These are phyloP conservation scores for Tauraco erythrolophus DNA, from an alignment of 2,113 vertebrate species.

Conservation along the genomic window DNA sequence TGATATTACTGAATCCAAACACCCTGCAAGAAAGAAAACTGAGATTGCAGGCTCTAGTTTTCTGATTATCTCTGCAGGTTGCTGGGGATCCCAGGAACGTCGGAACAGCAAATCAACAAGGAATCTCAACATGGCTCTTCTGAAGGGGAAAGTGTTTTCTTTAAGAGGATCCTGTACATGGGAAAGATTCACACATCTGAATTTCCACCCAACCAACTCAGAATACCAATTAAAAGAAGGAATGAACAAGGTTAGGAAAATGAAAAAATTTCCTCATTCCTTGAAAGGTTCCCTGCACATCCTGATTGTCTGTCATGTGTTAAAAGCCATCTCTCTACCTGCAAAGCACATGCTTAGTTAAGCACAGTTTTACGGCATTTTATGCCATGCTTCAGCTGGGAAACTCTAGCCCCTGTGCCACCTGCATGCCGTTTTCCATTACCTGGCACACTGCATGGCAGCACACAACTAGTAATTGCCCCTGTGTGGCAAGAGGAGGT, in stretches of 20 bases:
- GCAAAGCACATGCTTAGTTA: fast-evolving
- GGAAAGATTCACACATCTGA: neutral
- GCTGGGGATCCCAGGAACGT: neutral
- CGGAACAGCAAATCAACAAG: neutral
- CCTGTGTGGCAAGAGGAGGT: neutral
- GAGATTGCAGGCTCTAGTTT: neutral
- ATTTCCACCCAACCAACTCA: neutral
- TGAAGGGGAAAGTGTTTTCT: neutral
- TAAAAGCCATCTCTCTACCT: neutral
- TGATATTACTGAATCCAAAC: neutral
- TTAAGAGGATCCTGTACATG: neutral
- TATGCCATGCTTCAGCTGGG: neutral
- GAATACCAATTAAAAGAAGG: neutral
- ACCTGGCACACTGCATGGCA: neutral
- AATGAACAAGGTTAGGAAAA: neutral
- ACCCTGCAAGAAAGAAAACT: neutral
- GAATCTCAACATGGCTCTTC: neutral
- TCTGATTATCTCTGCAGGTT: neutral
- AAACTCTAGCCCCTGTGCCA: neutral
- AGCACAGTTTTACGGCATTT: neutral
- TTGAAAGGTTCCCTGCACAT: neutral
- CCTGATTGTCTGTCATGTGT: neutral
- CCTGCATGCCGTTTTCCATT: neutral
- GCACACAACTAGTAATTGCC: neutral
- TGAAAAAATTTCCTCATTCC: neutral